Percentiles rank a stretch among this genome's conserved stretches.
Conservation (phyloP, 2,113 vertebrate species). For the Laticauda laticaudata region DNA sequence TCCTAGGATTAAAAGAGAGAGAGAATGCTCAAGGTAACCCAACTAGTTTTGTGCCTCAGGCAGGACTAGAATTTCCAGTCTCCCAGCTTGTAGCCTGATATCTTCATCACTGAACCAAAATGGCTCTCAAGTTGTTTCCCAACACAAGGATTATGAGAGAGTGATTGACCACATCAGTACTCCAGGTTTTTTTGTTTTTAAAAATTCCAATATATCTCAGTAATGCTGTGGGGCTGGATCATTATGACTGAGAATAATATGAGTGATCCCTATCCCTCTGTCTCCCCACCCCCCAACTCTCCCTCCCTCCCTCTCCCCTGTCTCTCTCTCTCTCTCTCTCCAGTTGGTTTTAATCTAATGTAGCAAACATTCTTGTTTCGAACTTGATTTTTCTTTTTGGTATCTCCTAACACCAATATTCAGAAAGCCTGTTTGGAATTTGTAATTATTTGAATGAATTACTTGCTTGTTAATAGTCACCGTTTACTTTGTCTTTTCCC, state of each 20-base stretch:
- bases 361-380: background rate
- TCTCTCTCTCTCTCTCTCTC: too few relatives aligned
- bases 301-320: too few relatives aligned
- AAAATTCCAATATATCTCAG: background rate
- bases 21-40: background rate
- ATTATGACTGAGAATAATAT: background rate
- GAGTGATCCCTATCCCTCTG: accelerated
- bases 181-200: background rate
- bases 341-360: background rate
- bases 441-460: background rate
- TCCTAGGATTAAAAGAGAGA: background rate
- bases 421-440: background rate
- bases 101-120: background rate
- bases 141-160: background rate
- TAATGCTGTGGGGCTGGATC: background rate
- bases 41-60: background rate
- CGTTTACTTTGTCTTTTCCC: background rate
- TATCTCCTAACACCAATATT: background rate
- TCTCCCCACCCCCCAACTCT: too few relatives aligned
- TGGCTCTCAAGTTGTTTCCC: background rate
- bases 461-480: background rate
- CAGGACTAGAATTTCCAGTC: background rate
- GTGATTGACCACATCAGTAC: background rate
- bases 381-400: background rate
- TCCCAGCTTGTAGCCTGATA: background rate